Evolutionary conservation across 2,797 vertebrate genomes (phyloP).

Genomic region (Acrossocheilus fasciatus): DNA sequence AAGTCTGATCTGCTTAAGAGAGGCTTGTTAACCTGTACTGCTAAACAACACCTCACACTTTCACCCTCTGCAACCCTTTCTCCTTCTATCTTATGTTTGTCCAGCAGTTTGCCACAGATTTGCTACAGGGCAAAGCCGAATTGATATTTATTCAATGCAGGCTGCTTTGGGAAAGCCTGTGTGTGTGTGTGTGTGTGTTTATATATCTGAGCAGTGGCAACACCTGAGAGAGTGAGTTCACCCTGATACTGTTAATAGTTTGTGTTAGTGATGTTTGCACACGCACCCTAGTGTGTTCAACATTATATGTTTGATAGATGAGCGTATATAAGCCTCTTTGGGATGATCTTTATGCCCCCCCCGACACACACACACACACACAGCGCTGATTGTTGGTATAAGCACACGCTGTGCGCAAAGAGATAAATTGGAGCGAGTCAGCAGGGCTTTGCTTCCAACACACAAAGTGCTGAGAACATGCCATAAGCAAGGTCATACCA

Average conservation of each 20-base stretch:
- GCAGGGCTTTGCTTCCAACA: conserved; percentile 16
- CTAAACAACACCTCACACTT: conserved; percentile 25
- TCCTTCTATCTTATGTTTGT: conserved; percentile 1
- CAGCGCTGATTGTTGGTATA: conserved; percentile 37
- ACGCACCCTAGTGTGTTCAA: conserved; percentile 7
- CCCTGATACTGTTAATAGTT: conserved; percentile 14
- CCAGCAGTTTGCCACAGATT: conserved; percentile 18
- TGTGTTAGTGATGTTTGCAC: conserved; percentile 13
- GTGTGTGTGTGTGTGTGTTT: not conserved
- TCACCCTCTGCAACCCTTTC: conserved; percentile 29
- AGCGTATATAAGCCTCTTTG: conserved; percentile 12
- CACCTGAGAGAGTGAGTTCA: not conserved
- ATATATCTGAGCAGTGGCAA: not conserved
- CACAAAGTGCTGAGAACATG: conserved; percentile 15
- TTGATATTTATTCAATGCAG: conserved; percentile 48
- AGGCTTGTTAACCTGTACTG: conserved; percentile 41
- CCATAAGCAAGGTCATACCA: conserved; percentile 35
- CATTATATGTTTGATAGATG: conserved; percentile 29
- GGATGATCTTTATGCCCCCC: not conserved
- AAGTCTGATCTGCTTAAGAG: conserved; percentile 51
- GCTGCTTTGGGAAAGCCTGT: conserved; percentile 11
- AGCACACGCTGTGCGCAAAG: conserved; percentile 23
- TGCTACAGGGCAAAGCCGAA: conserved; percentile 21
- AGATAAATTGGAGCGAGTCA: conserved; percentile 30
- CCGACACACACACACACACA: not conserved